These are phyloP conservation scores for Thamnaconus septentrionalis DNA, from an alignment of 2,113 vertebrate species.

Conservation along the genomic window DNA sequence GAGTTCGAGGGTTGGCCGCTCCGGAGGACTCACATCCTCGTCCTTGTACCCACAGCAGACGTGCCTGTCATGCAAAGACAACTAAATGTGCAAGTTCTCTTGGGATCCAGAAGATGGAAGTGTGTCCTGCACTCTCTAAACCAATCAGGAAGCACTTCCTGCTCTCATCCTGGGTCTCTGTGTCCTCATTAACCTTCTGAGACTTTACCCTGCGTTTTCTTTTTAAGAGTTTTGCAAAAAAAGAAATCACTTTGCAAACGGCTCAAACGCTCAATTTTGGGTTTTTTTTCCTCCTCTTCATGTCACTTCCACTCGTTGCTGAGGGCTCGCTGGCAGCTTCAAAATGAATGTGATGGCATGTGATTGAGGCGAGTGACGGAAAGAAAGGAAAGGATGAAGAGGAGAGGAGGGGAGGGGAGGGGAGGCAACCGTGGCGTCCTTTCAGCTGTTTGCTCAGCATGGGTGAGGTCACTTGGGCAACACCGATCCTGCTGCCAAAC, in stretches of 20 bases:
- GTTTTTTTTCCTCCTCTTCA: neutral
- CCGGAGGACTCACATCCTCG: no score
- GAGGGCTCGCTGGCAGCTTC: slow-evolving; percentile 6
- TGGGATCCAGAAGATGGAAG: neutral
- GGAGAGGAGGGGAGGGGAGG: neutral
- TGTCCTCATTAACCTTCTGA: neutral
- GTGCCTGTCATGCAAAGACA: neutral
- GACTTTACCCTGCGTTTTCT: neutral
- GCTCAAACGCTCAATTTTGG: no score
- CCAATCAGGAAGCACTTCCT: no score
- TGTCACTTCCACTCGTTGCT: slow-evolving; percentile 21
- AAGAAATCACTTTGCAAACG: neutral
- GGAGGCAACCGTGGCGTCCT: slow-evolving; percentile 53
- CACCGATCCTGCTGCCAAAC: slow-evolving; percentile 47
- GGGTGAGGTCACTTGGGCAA: slow-evolving; percentile 63
- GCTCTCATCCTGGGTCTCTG: neutral
- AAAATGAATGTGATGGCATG: slow-evolving; percentile 37
- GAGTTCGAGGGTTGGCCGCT: no score
- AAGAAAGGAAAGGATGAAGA: neutral
- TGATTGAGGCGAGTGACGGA: slow-evolving; percentile 3
- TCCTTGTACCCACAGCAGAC: neutral
- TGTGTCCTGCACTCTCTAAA: neutral
- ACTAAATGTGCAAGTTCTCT: neutral
- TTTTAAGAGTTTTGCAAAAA: neutral
- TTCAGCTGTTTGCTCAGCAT: slow-evolving; percentile 68